A percentile compares a stretch with the other conserved stretches of the same genome.
Evolutionary conservation across 2,888 invertebrate genomes (phyloP).

Genomic region (Meganola albula): DNA sequence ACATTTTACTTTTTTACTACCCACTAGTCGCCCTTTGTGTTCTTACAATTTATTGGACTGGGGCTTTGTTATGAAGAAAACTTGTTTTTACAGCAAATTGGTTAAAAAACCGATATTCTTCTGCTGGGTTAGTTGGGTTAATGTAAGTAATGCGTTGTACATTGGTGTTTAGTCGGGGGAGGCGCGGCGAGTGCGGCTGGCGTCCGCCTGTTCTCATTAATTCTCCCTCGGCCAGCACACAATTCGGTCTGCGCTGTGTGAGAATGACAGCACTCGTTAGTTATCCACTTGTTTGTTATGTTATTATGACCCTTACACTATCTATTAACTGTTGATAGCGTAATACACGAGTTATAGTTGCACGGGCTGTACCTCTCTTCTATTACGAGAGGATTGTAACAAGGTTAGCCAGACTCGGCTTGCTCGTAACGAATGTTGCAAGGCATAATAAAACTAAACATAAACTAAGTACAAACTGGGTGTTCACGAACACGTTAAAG

Average conservation of each 20-base stretch:
- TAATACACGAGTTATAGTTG: conserved; percentile 31
- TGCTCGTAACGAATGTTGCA: conserved; percentile 33
- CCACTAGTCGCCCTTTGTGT: too few species aligned
- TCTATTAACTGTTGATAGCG: conserved; percentile 45
- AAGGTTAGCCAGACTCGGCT: conserved; percentile 21
- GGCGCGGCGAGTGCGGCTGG: conserved; percentile 29
- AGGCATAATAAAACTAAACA: conserved; percentile 46
- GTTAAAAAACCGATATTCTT: too few species aligned
- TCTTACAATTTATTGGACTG: too few species aligned
- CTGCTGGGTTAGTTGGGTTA: conserved; percentile 19
- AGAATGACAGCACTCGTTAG: conserved; percentile 60
- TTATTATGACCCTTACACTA: conserved; percentile 50
- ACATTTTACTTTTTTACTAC: too few species aligned
- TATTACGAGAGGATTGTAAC: conserved; percentile 26
- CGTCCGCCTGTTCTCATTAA: conserved; percentile 45
- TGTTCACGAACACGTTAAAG: conserved; percentile 45
- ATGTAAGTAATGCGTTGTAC: conserved; percentile 25
- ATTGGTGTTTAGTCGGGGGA: conserved; percentile 24
- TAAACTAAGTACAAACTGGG: conserved; percentile 47
- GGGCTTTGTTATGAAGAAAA: too few species aligned
- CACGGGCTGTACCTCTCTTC: conserved; percentile 24
- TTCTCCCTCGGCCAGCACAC: conserved; percentile 42
- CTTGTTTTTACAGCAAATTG: too few species aligned
- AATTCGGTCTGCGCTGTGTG: conserved; percentile 45
- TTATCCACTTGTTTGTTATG: conserved; percentile 44